These are phyloP conservation scores for Meloidogyne chitwoodi DNA, from an alignment of 1,140 invertebrate species.

Conservation along the genomic window DNA sequence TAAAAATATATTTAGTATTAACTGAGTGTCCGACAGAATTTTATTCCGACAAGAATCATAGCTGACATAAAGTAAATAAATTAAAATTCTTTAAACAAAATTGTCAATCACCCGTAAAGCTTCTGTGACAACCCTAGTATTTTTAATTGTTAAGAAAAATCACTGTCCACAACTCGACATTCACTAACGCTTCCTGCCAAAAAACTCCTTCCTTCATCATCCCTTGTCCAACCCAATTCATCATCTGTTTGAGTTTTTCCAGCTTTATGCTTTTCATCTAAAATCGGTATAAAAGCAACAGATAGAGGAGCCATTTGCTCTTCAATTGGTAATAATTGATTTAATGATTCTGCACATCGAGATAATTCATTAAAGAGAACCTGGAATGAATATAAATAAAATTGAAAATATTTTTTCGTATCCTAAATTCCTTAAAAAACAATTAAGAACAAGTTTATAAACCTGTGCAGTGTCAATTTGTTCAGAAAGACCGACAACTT, in stretches of 20 bases:
- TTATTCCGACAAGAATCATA: too few species aligned
- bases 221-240: not conserved
- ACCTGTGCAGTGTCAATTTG: slow-evolving; percentile 32
- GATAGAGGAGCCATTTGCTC: slow-evolving; percentile 21
- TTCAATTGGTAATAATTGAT: slow-evolving; percentile 23
- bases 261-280: not conserved
- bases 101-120: too few species aligned
- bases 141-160: not conserved
- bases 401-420: not conserved
- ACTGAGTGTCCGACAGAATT: too few species aligned
- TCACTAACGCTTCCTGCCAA: slow-evolving; percentile 4
- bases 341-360: slow-evolving; percentile 9
- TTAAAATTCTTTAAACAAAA: too few species aligned
- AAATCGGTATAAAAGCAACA: slow-evolving; percentile 6
- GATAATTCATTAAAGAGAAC: slow-evolving; percentile 13
- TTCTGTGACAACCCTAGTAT: too few species aligned
- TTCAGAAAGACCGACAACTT: slow-evolving; percentile 8
- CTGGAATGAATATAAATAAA: not conserved
- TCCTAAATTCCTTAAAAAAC: not conserved
- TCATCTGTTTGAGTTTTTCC: not conserved
- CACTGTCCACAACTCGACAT: slow-evolving; percentile 11
- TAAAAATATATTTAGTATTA: too few species aligned
- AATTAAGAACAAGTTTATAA: not conserved
- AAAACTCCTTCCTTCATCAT: not conserved
- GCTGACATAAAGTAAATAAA: too few species aligned